Evolutionary conservation across 2,797 vertebrate species (phyloP), one percentile per base, ranked within the genome.

Genomic region (Bradypodion pumilum): DNA sequence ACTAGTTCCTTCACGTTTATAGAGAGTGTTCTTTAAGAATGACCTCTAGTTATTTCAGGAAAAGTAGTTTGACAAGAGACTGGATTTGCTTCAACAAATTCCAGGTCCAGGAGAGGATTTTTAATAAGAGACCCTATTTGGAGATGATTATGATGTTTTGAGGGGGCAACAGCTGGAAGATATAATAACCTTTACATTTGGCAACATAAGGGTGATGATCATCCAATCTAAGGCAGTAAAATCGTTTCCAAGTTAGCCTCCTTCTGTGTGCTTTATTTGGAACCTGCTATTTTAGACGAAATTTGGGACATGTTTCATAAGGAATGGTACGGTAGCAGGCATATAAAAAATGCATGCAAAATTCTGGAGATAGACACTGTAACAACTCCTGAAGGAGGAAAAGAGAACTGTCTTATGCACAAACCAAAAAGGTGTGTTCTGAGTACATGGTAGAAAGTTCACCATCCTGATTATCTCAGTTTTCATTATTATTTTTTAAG

Each of bases 251-350:
- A 52, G 29, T 40, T 37, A 40, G 25, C 23, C 25, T 56, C 52
- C 79, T 59, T n/a, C 66, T 70, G 35, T 42, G 8, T 60, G 79
- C 35, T 80, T 80, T 52, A 69, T 69, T 80, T 80, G 49, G 79
- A 69, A 80, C 32, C 49, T 72, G 49, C 68, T 70, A 42, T 80
- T 60, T 80, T 40, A 70, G 52, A 35, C 59, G 49, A 35, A 70
- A 15, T 59, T 80, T 63, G 27, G 65, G 75, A 42, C 62, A 62
- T 62, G 42, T 13, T 65, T 80, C 12, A 21, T 69, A 52, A 42
- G 29, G 37, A 70, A 27, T 2, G 19, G 27, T 59, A 2, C 42
- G n/a, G 37, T 32, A 21, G n/a, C 62, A 66, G 21, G 63, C 46
- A 29, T 21, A 49, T 23, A 69, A n/a, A 68, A 37, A 56, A 15